These are phyloP conservation scores for Batillaria attramentaria DNA, from an alignment of 1,140 invertebrate genomes.

Conservation along the genomic window DNA sequence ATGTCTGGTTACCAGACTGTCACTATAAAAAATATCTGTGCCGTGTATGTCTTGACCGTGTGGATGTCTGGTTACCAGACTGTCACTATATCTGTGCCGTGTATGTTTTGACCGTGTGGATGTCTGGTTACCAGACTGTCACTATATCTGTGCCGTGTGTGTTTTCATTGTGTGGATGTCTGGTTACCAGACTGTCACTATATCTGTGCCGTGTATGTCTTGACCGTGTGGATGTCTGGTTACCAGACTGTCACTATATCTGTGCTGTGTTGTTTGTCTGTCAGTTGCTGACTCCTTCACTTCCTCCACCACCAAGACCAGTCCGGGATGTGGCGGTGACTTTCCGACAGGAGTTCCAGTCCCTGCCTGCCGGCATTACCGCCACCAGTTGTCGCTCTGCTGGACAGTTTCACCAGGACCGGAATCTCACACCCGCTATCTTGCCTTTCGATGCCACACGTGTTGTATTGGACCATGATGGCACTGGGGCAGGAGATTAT, in stretches of 20 bases:
- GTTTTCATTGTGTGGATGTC: not conserved
- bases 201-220: not conserved
- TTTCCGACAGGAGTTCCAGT: conserved; percentile 27
- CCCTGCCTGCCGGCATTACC: not conserved
- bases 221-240: not conserved
- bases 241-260: not conserved
- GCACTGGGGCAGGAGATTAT: too few relatives aligned
- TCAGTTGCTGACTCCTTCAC: too few relatives aligned
- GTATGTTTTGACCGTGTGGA: not conserved
- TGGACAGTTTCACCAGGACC: too few relatives aligned
- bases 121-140: not conserved
- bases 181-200: not conserved
- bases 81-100: not conserved
- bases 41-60: not conserved
- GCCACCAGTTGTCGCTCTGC: too few relatives aligned
- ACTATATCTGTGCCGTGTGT: not conserved
- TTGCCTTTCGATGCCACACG: too few relatives aligned
- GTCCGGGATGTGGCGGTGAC: not conserved
- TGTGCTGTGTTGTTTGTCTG: not conserved
- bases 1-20: not conserved
- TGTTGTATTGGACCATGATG: too few relatives aligned
- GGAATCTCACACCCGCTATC: too few relatives aligned
- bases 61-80: not conserved
- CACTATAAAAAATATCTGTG: not conserved
- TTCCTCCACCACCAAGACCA: not conserved